phyloP scores from a whole-genome alignment of 2,888 invertebrate genomes.

The Ariolimax columbianus region DNA sequence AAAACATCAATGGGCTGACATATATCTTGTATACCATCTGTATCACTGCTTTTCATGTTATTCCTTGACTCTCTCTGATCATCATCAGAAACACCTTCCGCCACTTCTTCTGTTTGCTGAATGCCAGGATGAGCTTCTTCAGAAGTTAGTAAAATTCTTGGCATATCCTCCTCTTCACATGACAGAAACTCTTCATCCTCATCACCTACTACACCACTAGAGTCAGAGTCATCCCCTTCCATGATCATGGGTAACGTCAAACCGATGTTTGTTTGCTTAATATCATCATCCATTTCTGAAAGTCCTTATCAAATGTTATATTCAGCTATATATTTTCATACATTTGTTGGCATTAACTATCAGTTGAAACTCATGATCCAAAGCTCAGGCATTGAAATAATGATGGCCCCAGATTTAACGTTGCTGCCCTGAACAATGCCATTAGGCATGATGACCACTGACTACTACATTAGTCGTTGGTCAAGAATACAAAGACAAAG shows the following conservation, averaged over 20 bases:
- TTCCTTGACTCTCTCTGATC: background rate
- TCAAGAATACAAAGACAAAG: too few relatives aligned
- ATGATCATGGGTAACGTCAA: background rate
- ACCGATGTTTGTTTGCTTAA: background rate
- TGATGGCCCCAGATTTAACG: too few relatives aligned
- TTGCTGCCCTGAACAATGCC: too few relatives aligned
- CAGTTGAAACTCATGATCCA: too few relatives aligned
- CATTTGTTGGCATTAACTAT: background rate
- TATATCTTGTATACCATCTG: background rate
- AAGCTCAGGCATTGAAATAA: too few relatives aligned
- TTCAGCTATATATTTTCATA: background rate
- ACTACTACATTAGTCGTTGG: too few relatives aligned
- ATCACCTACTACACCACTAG: background rate
- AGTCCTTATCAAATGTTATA: background rate
- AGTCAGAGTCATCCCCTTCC: background rate
- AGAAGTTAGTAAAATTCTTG: background rate
- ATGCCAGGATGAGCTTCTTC: background rate
- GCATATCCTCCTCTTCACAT: slow-evolving; percentile 29
- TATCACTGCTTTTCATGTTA: background rate
- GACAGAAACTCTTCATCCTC: slow-evolving; percentile 38
- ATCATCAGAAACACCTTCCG: background rate
- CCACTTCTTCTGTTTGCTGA: background rate
- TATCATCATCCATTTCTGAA: background rate
- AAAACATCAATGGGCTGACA: background rate
- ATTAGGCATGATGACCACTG: too few relatives aligned